These are phyloP conservation scores for Syritta pipiens DNA, from an alignment of 2,888 invertebrate genomes.

Conservation along the genomic window DNA sequence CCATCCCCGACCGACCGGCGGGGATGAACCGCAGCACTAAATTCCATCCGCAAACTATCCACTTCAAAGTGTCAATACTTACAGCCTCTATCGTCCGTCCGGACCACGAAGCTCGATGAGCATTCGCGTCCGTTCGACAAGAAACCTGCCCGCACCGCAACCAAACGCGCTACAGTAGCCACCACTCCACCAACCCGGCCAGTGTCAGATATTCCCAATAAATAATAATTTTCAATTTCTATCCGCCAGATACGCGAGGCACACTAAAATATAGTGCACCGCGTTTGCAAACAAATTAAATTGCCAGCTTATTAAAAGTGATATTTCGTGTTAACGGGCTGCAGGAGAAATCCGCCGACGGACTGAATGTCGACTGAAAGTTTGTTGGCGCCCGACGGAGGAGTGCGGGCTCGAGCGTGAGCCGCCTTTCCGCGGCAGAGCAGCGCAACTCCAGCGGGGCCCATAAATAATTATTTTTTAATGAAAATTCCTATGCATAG, in stretches of 20 bases:
- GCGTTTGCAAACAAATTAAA: slow-evolving; percentile 68
- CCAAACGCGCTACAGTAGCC: slow-evolving; percentile 24
- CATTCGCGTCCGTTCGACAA: slow-evolving; percentile 34
- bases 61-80: slow-evolving; percentile 56
- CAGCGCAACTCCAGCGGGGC: slow-evolving; percentile 3
- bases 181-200: slow-evolving; percentile 15
- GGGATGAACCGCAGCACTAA: slow-evolving; percentile 46
- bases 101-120: slow-evolving; percentile 55
- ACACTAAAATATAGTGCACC: slow-evolving; percentile 57
- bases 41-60: slow-evolving; percentile 47
- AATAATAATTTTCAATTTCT: slow-evolving; percentile 66
- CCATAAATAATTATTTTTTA: slow-evolving; percentile 66
- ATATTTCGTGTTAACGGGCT: slow-evolving; percentile 63
- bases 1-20: slow-evolving; percentile 2
- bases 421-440: too few relatives aligned
- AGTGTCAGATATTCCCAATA: slow-evolving; percentile 56
- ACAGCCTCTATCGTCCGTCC: slow-evolving; percentile 38
- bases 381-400: too few relatives aligned
- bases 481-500: slow-evolving; percentile 57
- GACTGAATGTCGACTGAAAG: too few relatives aligned
- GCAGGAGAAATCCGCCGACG: slow-evolving; percentile 30
- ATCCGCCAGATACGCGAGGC: slow-evolving; percentile 1
- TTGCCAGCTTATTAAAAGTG: slow-evolving; percentile 66
- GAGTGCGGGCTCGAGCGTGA: too few relatives aligned
- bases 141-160: slow-evolving; percentile 29